Evolutionary conservation across 2,113 vertebrate species (phyloP), one percentile per base, ranked within the genome.

Genomic region (Lycocorax pyrrhopterus): DNA sequence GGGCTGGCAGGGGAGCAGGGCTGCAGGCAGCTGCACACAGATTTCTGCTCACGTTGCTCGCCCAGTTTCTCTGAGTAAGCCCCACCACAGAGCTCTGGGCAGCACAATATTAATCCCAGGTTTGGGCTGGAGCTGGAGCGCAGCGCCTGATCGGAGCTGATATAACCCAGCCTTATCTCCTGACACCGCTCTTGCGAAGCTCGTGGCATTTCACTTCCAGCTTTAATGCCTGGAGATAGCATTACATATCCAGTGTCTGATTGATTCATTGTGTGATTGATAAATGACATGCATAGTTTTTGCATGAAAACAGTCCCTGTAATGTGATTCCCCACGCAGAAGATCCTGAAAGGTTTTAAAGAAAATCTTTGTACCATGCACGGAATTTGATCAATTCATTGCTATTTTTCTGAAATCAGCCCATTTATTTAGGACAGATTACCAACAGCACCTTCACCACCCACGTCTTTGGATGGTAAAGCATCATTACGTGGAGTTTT

Each of bases 241-340:
- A 1, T 95, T 92, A 84, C 83, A 37, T 52, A 67, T 59, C 78
- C 59, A 35, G 88, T 53, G 84, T 84, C 87, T 87, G 95, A 92
- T 52, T 77, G 94, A 97, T 95, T 96, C 89, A 59, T 58, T 69
- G 73, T 92, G 89, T 91, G 91, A 96, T 90, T 92, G 95, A 96
- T 95, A 95, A 96, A 97, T 62, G 94, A 79, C 82, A 41, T 19
- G 77, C 91, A 93, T 94, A 87, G 56, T 87, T 95, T 79, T 67
- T 76, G 89, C 76, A 88, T 96, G 84, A 96, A 84, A 80, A 37
- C 94, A 87, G 35, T 7, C 80, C 69, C 46, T n/a, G 89, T 92
- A 97, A 95, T 27, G 81, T 26, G 58, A 96, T 93, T 53, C 84
- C 49, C 76, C 62, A 7, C 1, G 4, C 51, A 41, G 72, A 87